Base-by-base conservation (phyloP, 2,888 invertebrate genomes). In the Xanthia icteritia region DNA sequence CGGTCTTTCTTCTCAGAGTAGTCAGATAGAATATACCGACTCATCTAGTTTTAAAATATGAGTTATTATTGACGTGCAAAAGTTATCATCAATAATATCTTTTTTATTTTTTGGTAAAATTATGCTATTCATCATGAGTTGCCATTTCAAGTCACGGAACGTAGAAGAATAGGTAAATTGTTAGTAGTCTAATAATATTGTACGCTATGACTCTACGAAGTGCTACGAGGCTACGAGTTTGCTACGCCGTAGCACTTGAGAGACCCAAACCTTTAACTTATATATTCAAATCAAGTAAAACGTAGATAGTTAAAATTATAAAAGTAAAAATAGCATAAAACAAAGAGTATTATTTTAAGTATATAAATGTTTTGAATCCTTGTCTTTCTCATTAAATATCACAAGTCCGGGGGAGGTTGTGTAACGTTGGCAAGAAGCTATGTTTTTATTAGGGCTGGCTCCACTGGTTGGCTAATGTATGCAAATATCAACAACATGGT, bases 401-500 rank as follows among this genome's bases (percentile, higher is more conserved):
- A 67, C 36, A 48, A 65, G 42, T 39, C 69, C 3, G 66, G 20
- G 68, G 70, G 39, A 39, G 68, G 58, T 86, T 89, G 86, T 87
- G 83, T 89, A 90, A 90, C 88, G 88, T 90, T 91, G 91, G 91
- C 91, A 90, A 84, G 79, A 70, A 86, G 86, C 91, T 87, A 91
- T 92, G 91, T 91, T 92, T 92, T 92, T 92, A 91, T 91, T 87
- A 87, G 77, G 88, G 88, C 81, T 84, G 79, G 74, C 86, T 77
- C 83, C 90, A 73, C 87, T 87, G 89, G 87, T 79, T 79, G 80
- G 78, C 79, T 91, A 92, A 91, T 91, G 90, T 91, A 93, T 93
- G 93, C 92, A 94, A 93, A 94, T 93, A 90, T 86, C 86, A 88
- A 86, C 87, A 87, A 86, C 89, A 90, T 90, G 89, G 90, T 91